Conservation (phyloP, 2,888 invertebrate species). For the Phaonia tiefii region DNA sequence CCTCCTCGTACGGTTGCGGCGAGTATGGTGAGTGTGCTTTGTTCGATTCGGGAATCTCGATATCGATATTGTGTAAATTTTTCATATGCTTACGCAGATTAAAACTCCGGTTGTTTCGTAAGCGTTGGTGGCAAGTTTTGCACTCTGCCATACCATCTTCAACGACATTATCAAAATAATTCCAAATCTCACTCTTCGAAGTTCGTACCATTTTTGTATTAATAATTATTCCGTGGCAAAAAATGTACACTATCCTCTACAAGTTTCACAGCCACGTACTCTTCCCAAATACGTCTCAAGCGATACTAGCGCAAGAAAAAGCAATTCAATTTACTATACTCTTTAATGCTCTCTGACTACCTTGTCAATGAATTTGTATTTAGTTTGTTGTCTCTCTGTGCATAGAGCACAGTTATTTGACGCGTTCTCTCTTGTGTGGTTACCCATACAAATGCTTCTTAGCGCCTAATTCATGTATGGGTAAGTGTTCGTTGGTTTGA, state of each 20-base stretch:
- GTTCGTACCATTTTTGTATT: conserved; percentile 41
- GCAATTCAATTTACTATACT: neutral
- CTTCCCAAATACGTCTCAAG: neutral
- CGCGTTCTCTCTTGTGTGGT: too few species aligned
- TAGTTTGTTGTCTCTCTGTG: too few species aligned
- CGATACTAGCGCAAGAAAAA: neutral
- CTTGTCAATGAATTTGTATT: too few species aligned
- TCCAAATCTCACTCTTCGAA: conserved; percentile 44
- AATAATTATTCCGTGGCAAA: too few species aligned
- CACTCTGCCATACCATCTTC: conserved; percentile 53
- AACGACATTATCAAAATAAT: conserved; percentile 38
- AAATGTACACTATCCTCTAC: neutral
- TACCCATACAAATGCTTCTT: too few species aligned
- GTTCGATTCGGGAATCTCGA: conserved; percentile 5
- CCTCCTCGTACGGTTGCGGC: conserved; percentile 45
- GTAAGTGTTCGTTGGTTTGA: too few species aligned
- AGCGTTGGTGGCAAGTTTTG: conserved; percentile 44
- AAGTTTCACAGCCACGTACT: neutral
- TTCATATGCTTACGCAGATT: conserved; percentile 48
- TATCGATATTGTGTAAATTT: conserved; percentile 37
- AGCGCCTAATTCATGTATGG: too few species aligned
- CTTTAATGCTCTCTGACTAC: neutral
- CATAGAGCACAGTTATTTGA: too few species aligned
- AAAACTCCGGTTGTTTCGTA: conserved; percentile 52
- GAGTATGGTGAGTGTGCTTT: neutral